phyloP scores from a whole-genome alignment of 2,113 vertebrate species.

The Triplophysa siluroides region DNA sequence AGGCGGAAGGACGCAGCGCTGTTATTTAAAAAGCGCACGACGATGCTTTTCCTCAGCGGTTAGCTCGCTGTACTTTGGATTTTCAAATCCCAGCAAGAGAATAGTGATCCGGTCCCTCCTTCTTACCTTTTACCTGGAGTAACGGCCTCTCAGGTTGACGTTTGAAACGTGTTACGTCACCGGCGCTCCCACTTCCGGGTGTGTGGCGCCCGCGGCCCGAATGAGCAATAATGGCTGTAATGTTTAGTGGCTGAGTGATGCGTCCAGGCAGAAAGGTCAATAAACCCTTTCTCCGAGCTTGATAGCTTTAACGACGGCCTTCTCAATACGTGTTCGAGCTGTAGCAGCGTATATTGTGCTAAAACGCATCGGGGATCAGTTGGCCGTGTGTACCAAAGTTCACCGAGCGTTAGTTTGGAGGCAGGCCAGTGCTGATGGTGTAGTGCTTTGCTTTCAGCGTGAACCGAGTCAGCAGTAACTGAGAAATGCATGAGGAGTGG shows the following conservation, averaged over 20 bases:
- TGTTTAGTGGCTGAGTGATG: neutral
- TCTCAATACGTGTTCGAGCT: neutral
- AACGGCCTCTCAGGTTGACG: slow-evolving; percentile 29
- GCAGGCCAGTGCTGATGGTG: slow-evolving; percentile 60
- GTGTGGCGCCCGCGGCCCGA: neutral
- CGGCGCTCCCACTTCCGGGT: slow-evolving; percentile 21
- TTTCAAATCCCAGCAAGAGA: slow-evolving; percentile 24
- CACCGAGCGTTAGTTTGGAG: slow-evolving; percentile 64
- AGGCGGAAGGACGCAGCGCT: slow-evolving; percentile 61
- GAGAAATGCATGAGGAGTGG: slow-evolving; percentile 5
- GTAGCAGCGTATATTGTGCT: neutral
- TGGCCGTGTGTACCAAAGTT: slow-evolving; percentile 54
- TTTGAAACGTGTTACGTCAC: slow-evolving; percentile 34
- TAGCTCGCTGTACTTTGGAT: slow-evolving; percentile 20
- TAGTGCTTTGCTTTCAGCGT: slow-evolving; percentile 38
- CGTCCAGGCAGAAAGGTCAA: neutral
- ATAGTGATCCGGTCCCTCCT: neutral
- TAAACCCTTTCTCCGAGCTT: neutral
- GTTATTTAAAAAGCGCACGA: slow-evolving; percentile 21
- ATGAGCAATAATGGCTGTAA: slow-evolving; percentile 1
- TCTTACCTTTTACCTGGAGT: slow-evolving; percentile 30
- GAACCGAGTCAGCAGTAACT: slow-evolving; percentile 27
- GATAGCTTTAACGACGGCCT: neutral
- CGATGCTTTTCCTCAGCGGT: neutral
- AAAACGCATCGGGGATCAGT: slow-evolving; percentile 21